Evolutionary conservation across 2,797 vertebrate genomes (phyloP), one percentile per base, ranked within the genome.

Genomic region (Peromyscus aztecus): DNA sequence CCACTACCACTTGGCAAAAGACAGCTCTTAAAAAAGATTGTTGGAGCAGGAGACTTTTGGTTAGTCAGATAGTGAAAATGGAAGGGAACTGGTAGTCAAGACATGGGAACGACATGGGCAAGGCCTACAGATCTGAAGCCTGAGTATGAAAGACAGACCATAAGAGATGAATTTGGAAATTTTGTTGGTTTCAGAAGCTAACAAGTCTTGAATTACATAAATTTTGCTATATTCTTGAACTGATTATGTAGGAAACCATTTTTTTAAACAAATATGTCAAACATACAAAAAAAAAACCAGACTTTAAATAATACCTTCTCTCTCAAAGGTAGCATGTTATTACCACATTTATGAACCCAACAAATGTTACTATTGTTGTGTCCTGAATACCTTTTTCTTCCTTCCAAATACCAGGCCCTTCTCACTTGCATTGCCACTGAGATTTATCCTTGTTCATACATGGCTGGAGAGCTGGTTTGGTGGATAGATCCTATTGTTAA

Each of bases 251-350:
- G 29, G 40, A 37, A 71, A 71, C 76, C 14, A 75, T 52, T 88
- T 21, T 21, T 82, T 93, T 89, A 82, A 43, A 92, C 55, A 92
- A 82, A 88, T 94, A 80, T 14, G 19, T 90, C 57, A 96, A 16
- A 87, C 43, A 67, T 61, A 81, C 4, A 31, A 69, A 73, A 65
- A 94, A 83, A 89, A 71, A 49, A 49, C 11, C 27, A 82, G 71
- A 34, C 29, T 89, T 89, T 61, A 76, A 46, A 46, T 10, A 89
- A 43, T 76, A 43, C 8, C 31, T 59, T 23, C 11, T 89, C 21
- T 11, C 29, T 59, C 55, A 77, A 19, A 89, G 71, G 19, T 77
- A 46, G 40, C 55, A 49, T 77, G 75, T 63, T 77, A 61, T n/a
- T 57, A 75, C 55, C 37, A 63, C 12, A 23, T 13, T 8, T 94